Base-by-base conservation (phyloP, 1,140 invertebrate genomes). In the Drosophila prosaltans region DNA sequence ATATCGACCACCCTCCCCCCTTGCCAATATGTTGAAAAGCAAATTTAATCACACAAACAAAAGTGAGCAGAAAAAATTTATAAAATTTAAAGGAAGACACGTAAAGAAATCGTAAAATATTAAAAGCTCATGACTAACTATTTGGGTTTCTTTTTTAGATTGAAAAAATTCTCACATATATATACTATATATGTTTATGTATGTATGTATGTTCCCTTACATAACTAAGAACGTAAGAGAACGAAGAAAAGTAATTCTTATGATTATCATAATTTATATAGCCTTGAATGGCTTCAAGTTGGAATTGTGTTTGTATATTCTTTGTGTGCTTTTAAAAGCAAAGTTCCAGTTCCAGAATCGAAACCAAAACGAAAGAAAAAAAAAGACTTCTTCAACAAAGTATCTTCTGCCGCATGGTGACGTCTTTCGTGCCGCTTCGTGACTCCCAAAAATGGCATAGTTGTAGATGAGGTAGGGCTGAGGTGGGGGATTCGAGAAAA, bases 181-280 rank as follows among this genome's bases (percentile, higher is more conserved):
- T 75, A 65, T 36, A 36, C 32, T 36, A 36, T 36, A 7, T 36
- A 36, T 36, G 6, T 36, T 3, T 36, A 36, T 36, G 6, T 36
- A 36, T 36, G 6, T 36, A 36, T 7, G 6, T 36, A 36, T 36
- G 6, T 36, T 54, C 36, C 60, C 64, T 67, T 83, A 74, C 65
- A 72, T 72, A 88, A 88, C 60, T 58, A 10, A 58, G 51, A 51
- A 59, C 24, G 65, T 41, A 28, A 45, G 66, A 65, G 76, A 72
- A 76, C 73, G 76, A 81, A 64, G 69, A 41, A 70, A 74, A 89
- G 84, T 89, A 89, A 89, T 89, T 89, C 84, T 84, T 89, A 89
- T 89, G 84, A 89, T 89, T 89, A 89, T 89, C 78, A 89, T 89
- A 89, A 89, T 89, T 89, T 89, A 89, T 89, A 81, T 89, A 80